A percentile compares a stretch with the other conserved stretches of the same genome.
Evolutionary conservation across 2,797 vertebrate species (phyloP).

Genomic region (Neosilurus hyrtlii): DNA sequence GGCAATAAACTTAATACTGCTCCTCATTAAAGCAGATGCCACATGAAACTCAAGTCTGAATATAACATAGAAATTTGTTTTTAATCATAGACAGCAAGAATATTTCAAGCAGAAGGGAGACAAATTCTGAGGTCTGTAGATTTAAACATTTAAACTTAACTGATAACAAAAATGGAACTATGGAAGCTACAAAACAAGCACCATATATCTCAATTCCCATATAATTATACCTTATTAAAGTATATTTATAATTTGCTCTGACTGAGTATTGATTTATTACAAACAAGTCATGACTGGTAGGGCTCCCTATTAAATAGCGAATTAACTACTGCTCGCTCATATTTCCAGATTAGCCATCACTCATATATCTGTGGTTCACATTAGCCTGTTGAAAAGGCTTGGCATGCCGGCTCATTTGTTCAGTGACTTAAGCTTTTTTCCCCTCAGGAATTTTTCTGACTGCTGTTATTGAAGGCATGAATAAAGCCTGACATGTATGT

Average conservation of each 20-base stretch:
- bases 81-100: background rate
- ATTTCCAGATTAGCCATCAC: background rate
- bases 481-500: slow-evolving; percentile 7
- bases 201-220: background rate
- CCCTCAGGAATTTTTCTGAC: background rate
- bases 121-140: background rate
- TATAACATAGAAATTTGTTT: background rate
- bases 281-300: background rate
- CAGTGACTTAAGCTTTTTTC: background rate
- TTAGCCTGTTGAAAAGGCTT: background rate
- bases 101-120: too few relatives aligned
- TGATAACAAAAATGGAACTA: background rate
- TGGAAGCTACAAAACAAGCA: background rate
- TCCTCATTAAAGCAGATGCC: background rate
- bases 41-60: background rate
- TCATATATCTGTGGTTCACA: background rate
- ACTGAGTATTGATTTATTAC: background rate
- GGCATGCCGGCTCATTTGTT: background rate
- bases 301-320: background rate
- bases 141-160: too few relatives aligned
- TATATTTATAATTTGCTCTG: background rate
- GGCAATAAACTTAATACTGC: too few relatives aligned
- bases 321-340: background rate
- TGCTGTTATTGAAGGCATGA: background rate
- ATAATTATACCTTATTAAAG: background rate